phyloP scores from a whole-genome alignment of 2,797 vertebrate genomes.

The Sylvia borin region DNA sequence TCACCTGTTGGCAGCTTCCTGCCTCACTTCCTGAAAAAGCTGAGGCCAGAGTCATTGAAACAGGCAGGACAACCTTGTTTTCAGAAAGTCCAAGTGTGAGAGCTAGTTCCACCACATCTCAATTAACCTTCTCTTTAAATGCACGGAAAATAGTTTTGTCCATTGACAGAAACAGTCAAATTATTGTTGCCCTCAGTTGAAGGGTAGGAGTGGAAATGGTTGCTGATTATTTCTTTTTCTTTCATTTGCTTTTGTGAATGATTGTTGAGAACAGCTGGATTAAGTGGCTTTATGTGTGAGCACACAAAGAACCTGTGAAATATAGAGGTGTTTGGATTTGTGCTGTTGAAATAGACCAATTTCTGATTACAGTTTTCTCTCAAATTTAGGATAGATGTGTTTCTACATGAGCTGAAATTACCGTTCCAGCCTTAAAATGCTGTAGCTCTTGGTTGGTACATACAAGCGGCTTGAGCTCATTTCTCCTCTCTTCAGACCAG shows the following conservation, averaged over 20 bases:
- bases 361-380: slow-evolving; percentile 19
- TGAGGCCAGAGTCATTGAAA: neutral
- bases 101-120: neutral
- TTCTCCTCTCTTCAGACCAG: neutral
- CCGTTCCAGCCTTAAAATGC: neutral
- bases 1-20: neutral
- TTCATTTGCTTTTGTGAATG: slow-evolving; percentile 56
- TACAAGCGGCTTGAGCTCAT: neutral
- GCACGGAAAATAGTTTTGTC: neutral
- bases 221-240: slow-evolving; percentile 19
- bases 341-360: neutral
- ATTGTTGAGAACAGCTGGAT: slow-evolving; percentile 40
- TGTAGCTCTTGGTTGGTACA: neutral
- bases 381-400: neutral
- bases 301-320: slow-evolving; percentile 21
- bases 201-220: neutral
- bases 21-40: neutral
- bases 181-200: neutral
- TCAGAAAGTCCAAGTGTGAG: neutral
- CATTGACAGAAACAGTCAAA: neutral
- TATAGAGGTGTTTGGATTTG: neutral
- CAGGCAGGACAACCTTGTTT: slow-evolving; percentile 1
- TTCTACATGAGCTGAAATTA: slow-evolving; percentile 22
- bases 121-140: slow-evolving; percentile 23
- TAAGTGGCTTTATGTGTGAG: slow-evolving; percentile 1